These are phyloP conservation scores for Cylindroiulus punctatus DNA, from an alignment of 2,888 invertebrate genomes.

Conservation along the genomic window DNA sequence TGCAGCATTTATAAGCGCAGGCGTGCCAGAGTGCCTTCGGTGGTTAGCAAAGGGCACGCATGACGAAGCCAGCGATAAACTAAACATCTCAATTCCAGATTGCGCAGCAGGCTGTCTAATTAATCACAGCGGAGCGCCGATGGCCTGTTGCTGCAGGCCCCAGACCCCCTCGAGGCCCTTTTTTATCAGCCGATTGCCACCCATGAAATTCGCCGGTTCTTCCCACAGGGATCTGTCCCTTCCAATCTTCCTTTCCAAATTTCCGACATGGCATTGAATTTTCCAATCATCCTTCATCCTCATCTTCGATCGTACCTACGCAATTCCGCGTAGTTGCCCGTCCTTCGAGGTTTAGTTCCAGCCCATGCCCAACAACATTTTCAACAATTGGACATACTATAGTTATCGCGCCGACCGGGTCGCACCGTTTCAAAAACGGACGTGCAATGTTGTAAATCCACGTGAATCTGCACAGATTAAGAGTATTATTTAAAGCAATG, in stretches of 20 bases:
- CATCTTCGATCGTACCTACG: neutral
- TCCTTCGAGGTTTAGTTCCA: too few relatives aligned
- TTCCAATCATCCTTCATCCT: neutral
- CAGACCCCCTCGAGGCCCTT: constrained; percentile 12
- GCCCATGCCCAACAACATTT: too few relatives aligned
- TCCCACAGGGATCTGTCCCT: neutral
- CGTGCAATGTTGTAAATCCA: too few relatives aligned
- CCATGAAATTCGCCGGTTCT: neutral
- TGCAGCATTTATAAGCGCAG: neutral
- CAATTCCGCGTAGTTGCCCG: too few relatives aligned
- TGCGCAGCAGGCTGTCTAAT: neutral
- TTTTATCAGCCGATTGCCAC: neutral
- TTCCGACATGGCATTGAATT: neutral
- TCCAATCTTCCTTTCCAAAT: neutral
- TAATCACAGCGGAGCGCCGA: neutral
- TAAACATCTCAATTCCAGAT: constrained; percentile 1
- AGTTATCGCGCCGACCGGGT: too few relatives aligned
- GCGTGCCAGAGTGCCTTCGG: neutral
- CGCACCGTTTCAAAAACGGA: too few relatives aligned
- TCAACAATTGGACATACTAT: too few relatives aligned
- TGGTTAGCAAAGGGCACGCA: neutral
- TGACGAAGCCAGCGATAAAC: neutral
- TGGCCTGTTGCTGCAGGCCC: neutral
- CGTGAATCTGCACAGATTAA: too few relatives aligned
- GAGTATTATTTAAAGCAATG: too few relatives aligned